These are phyloP conservation scores for Mythimna albipuncta DNA, from an alignment of 2,888 invertebrate genomes.

Conservation along the genomic window DNA sequence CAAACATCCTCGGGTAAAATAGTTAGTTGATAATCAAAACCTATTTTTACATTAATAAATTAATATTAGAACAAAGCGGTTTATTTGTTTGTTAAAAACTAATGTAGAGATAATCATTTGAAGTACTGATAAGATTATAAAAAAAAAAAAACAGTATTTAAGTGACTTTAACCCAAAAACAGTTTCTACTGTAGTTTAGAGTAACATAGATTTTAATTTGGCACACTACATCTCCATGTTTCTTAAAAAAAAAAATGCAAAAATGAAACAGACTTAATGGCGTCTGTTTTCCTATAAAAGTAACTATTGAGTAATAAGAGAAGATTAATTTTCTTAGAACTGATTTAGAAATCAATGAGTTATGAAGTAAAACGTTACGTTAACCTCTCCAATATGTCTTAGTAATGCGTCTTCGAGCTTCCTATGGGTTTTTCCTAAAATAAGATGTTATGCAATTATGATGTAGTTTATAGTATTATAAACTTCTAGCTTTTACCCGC, in stretches of 20 bases:
- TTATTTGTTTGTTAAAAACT: not conserved
- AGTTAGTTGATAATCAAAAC: too few species aligned
- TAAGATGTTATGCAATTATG: slow-evolving; percentile 30
- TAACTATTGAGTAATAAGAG: slow-evolving; percentile 27
- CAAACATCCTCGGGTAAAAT: too few species aligned
- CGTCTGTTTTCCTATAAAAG: slow-evolving; percentile 20
- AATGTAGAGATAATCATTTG: not conserved
- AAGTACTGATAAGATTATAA: not conserved
- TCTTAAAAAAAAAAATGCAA: not conserved
- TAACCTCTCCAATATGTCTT: slow-evolving; percentile 31
- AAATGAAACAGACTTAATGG: slow-evolving; percentile 11
- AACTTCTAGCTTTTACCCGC: not conserved
- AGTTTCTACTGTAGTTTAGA: too few species aligned
- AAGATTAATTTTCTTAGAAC: slow-evolving; percentile 38
- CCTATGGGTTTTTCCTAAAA: slow-evolving; percentile 40
- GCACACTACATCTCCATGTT: not conserved
- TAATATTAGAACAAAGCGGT: not conserved
- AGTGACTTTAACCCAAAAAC: too few species aligned
- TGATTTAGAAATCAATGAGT: slow-evolving; percentile 46
- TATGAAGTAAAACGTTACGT: slow-evolving; percentile 50
- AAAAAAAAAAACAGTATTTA: not conserved
- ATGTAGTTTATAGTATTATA: not conserved
- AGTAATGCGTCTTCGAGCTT: slow-evolving; percentile 12
- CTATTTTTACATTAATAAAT: too few species aligned
- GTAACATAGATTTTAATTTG: too few species aligned